Evolutionary conservation across 2,113 vertebrate species (phyloP).

Genomic region (Ciconia boyciana): DNA sequence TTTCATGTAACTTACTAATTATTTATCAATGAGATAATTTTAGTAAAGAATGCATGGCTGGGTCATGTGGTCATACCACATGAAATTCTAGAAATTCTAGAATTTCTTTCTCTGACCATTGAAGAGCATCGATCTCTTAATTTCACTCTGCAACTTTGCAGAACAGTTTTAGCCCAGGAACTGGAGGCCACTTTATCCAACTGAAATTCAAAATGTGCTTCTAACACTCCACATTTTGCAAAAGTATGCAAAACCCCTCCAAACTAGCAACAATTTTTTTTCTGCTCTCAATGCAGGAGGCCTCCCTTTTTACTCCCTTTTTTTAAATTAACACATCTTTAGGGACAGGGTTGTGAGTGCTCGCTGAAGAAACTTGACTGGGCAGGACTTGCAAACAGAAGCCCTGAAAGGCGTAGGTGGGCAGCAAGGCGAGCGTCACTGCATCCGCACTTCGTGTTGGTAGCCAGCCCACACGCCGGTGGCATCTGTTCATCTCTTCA

Average conservation of each 20-base stretch:
- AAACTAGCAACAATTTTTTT: rapidly evolving
- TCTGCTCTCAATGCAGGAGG: not conserved
- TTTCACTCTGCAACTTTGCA: not conserved
- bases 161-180: not conserved
- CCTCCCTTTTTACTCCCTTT: not conserved
- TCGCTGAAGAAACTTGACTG: not conserved
- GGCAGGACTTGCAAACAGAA: conserved; percentile 49
- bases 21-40: not conserved
- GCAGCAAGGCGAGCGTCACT: conserved; percentile 30
- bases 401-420: conserved; percentile 32
- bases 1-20: not conserved
- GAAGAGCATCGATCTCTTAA: not conserved
- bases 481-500: conserved; percentile 47
- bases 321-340: not conserved
- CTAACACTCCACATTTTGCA: not conserved
- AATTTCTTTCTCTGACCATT: not conserved
- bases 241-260: not conserved
- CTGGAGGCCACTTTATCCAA: not conserved
- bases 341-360: not conserved
- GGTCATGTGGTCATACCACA: not conserved
- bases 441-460: conserved; percentile 35
- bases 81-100: not conserved
- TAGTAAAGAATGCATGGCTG: not conserved
- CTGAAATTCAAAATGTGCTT: not conserved
- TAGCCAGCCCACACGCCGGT: conserved; percentile 29